Evolutionary conservation across 2,113 vertebrate species (phyloP), one percentile per base, ranked within the genome.

Genomic region (Machaerirhynchus nigripectus): DNA sequence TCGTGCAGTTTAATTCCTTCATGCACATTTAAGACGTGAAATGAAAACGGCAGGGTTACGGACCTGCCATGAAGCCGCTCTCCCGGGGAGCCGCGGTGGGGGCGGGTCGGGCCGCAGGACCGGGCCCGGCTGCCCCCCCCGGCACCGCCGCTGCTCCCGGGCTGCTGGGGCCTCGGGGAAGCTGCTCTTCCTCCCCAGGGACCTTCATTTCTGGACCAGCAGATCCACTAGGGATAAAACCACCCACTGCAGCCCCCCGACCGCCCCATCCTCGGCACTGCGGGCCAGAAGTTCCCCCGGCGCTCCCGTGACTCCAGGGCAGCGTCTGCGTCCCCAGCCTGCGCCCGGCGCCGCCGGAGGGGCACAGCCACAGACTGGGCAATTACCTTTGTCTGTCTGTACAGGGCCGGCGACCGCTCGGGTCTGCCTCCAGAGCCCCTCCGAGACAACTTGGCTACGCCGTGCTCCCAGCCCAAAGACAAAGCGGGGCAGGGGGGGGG

Each of bases 1-100:
- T 97, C 80, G 96, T 85, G 96, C 97, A 91, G 96, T 97, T 98
- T 97, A 98, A 98, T 98, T 97, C 97, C 98, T 98, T 87, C 98
- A 94, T 90, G 98, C 97, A 90, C 97, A 90, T 97, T 97, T 90
- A 87, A 94, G 90, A 97, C 68, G n/a, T 5, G 68, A 27, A 89
- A 94, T 69, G 96, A 40, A 63, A 96, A 55, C 95, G 94, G 97
- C 95, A 95, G 96, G 97, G 94, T 97, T 83, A 28, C 39, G 92
- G 95, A 84, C 82, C 94, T 79, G 94, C 92, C 93, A 13, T 21
- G 80, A 10, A 53, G 94, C 94, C 49, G 90, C 96, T 27, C 64
- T 12, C 40, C 81, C 37, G 70, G 77, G 73, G 76, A 40, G 89
- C 75, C 35, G 57, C 17, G 18, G 61, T 28, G 24, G 23, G 84